A percentile compares a stretch with the other conserved stretches of the same genome.
Conservation (phyloP, 2,113 vertebrate genomes). For the Lasiurus borealis region DNA sequence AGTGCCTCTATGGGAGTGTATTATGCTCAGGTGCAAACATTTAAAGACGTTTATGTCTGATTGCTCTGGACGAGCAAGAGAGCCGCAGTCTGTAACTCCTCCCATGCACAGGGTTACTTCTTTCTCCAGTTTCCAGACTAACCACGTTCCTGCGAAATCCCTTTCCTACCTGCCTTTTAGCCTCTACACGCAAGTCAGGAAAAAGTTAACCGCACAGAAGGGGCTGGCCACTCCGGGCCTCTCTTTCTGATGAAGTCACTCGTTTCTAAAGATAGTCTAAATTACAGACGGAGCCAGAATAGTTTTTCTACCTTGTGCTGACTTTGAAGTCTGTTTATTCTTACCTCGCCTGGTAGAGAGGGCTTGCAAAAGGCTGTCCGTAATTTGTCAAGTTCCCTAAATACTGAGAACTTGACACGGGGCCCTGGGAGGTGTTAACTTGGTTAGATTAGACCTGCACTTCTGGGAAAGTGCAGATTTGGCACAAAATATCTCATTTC, state of each 20-base stretch:
- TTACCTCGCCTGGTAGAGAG: not conserved
- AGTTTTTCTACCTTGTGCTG: not conserved
- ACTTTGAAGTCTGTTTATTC: conserved; percentile 52
- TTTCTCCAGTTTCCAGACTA: not conserved
- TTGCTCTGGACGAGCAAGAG: not conserved
- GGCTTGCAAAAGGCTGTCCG: conserved; percentile 33
- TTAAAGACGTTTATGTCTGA: conserved; percentile 28
- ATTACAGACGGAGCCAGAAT: conserved; percentile 6
- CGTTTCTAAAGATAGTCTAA: conserved; percentile 62
- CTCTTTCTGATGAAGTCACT: not conserved
- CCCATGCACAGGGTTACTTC: conserved; percentile 22
- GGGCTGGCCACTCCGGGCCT: not conserved
- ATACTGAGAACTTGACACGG: not conserved
- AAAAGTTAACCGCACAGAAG: conserved; percentile 47
- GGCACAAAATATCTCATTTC: not conserved
- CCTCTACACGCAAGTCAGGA: conserved; percentile 58
- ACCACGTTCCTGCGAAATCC: not conserved
- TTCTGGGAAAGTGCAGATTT: not conserved
- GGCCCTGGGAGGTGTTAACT: not conserved
- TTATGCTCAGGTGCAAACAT: conserved; percentile 10
- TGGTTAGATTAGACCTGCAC: not conserved
- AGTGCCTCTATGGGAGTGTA: conserved; percentile 16
- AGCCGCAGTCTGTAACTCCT: not conserved
- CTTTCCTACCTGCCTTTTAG: conserved; percentile 37
- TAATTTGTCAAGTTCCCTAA: not conserved